phyloP scores from a whole-genome alignment of 2,888 invertebrate genomes.

The Lymantria monacha region DNA sequence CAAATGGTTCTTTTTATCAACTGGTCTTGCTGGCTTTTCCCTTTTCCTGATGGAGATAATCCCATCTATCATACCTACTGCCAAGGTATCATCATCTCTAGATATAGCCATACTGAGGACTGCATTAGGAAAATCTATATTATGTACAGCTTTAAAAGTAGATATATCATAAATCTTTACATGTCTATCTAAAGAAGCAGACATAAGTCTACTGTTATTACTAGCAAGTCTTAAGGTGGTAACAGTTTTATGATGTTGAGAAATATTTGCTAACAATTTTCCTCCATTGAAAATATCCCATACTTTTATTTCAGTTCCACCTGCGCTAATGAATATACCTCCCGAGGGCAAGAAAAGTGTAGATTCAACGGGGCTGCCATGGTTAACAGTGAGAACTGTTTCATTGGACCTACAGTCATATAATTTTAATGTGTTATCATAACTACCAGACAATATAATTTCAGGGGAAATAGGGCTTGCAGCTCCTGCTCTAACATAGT shows the following conservation, averaged over 20 bases:
- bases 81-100: conserved; percentile 90
- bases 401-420: conserved; percentile 91
- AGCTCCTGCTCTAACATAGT: conserved; percentile 93
- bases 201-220: conserved; percentile 91
- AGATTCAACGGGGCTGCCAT: conserved; percentile 95
- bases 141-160: conserved; percentile 93
- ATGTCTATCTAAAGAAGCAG: conserved; percentile 95
- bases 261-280: conserved; percentile 90
- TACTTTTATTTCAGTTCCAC: conserved; percentile 94
- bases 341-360: conserved; percentile 94
- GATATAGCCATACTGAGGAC: conserved; percentile 92
- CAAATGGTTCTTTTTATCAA: conserved; percentile 55
- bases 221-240: conserved; percentile 92
- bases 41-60: conserved; percentile 92
- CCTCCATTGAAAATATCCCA: conserved; percentile 97
- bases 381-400: conserved; percentile 88
- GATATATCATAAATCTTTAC: conserved; percentile 95
- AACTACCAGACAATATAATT: conserved; percentile 92
- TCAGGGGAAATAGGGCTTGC: conserved; percentile 89
- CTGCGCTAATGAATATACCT: conserved; percentile 94
- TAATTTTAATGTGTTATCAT: conserved; percentile 93
- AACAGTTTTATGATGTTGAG: conserved; percentile 97
- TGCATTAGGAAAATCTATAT: conserved; percentile 94
- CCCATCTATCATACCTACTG: conserved; percentile 96
- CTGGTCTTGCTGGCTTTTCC: conserved; percentile 79